phyloP scores from a whole-genome alignment of 1,140 invertebrate species.

The Apis cerana region DNA sequence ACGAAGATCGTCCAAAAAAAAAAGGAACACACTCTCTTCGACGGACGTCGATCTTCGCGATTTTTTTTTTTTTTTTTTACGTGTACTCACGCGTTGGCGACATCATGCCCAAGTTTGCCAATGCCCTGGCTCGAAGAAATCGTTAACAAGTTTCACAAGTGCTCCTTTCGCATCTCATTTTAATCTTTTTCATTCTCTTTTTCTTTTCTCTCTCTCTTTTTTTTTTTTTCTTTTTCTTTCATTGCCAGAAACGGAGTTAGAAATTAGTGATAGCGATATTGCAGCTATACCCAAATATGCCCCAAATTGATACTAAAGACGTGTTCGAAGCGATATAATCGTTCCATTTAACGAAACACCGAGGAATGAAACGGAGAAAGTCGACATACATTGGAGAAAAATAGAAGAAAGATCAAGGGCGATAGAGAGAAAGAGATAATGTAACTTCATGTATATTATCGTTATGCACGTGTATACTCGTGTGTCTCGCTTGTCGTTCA shows the following conservation, averaged over 20 bases:
- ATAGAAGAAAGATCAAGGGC: not conserved
- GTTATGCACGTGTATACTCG: not conserved
- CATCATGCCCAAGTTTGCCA: slow-evolving; percentile 86
- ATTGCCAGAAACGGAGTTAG: slow-evolving; percentile 69
- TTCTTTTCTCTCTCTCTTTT: too few species aligned
- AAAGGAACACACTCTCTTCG: slow-evolving; percentile 24
- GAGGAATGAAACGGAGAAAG: slow-evolving; percentile 1
- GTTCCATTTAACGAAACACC: slow-evolving; percentile 2
- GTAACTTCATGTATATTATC: too few species aligned
- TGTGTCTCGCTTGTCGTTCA: not conserved
- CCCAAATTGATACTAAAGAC: slow-evolving; percentile 17
- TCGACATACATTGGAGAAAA: slow-evolving; percentile 12
- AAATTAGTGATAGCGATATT: slow-evolving; percentile 70
- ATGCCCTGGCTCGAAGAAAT: slow-evolving; percentile 89
- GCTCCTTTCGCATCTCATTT: slow-evolving; percentile 77
- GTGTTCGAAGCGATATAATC: not conserved
- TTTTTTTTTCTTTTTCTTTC: not conserved
- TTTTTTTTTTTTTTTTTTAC: too few species aligned
- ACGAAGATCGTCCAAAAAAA: not conserved
- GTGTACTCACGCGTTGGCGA: slow-evolving; percentile 77
- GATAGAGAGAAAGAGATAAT: not conserved
- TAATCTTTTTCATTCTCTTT: not conserved
- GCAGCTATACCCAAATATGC: slow-evolving; percentile 80
- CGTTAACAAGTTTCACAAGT: slow-evolving; percentile 73
- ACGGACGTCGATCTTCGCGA: slow-evolving; percentile 19